Base-by-base conservation (phyloP, 2,888 invertebrate genomes). In the Caenorhabditis drosophilae region DNA sequence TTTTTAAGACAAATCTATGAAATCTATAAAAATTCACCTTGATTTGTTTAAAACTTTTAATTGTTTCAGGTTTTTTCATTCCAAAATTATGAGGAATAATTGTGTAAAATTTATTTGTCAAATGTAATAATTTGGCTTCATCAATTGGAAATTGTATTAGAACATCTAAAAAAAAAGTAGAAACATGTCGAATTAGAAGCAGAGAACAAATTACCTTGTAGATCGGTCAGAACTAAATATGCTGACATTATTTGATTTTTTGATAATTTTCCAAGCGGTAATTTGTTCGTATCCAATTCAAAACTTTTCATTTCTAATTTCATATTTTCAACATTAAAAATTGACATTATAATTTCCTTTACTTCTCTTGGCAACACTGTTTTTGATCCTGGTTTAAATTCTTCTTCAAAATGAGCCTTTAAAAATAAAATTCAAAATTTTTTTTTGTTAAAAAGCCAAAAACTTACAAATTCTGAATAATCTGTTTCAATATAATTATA, bases 261-360 rank as follows among this genome's bases (percentile, higher is more conserved):
- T 1, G 94, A 94, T 12, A 98, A 85, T 86, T 97, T 97, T 22
- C 97, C 98, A 9, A 98, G 86, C 0, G 98, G 98, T 97, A 98
- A 96, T 86, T 97, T 96, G 68, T 94, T 93, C 77, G 92, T 89
- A 84, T 98, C 97, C 75, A 98, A 90, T 86, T 98, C 94, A 85
- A 94, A 96, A 84, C 96, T 94, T 82, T 91, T 84, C 89, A 98
- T 89, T 0, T 92, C 90, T 83, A 89, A 89, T 84, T 93, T 93
- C 96, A 98, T 97, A 7, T 88, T 87, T 60, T 91, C 88, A 0
- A 95, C 89, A 84, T 98, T 92, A 85, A 98, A 98, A 59, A 98
- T 90, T 74, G 91, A 87, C 61, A 89, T 88, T 20, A 98, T 88
- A 3, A 98, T 86, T 62, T 90, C 88, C 84, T 96, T 93, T 0